Evolutionary conservation across 2,888 invertebrate species (phyloP), one percentile per base, ranked within the genome.

Genomic region (Colletes collaris): DNA sequence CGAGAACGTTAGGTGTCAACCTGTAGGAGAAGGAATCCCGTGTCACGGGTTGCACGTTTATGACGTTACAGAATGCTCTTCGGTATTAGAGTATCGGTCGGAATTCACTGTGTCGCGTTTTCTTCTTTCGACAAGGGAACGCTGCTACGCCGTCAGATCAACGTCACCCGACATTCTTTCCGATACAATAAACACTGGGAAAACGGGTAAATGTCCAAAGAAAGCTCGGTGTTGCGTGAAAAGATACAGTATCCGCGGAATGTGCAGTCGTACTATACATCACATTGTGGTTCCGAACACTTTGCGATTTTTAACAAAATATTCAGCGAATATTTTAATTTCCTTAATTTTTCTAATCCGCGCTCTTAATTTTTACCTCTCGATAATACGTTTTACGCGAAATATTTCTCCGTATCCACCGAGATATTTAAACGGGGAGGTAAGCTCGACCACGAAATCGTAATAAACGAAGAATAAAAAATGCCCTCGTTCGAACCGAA

Each of bases 111-210:
- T 16, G 49, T 55, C 50, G 55, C 53, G 53, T 63, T 52, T 64
- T 3, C 53, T 19, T 50, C 16, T 35, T 62, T 55, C 44, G 65
- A 56, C 53, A 52, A 27, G n/a, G 10, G 60, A 52, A 19, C 64
- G 55, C n/a, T 55, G 44, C 60, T 50, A 27, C 37, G 27, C 11
- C 10, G 60, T 49, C 58, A 49, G 73, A 84, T 84, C 80, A 72
- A 82, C 80, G 75, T 60, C 76, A 35, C 35, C 56, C 65, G 82
- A 66, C 75, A 74, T 79, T 74, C 76, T 74, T 84, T 53, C 76
- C 79, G 82, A 84, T 82, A 76, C 79, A 71, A 79, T 72, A 72
- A 76, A 76, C 63, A 78, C 16, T 62, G n/a, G 62, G 37, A 63
- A 46, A 53, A 44, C 69, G 56, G 44, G 69, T 52, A 63, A 70